Evolutionary conservation across 2,113 vertebrate species (phyloP), one percentile per base, ranked within the genome.

Genomic region (Spilogale gracilis): DNA sequence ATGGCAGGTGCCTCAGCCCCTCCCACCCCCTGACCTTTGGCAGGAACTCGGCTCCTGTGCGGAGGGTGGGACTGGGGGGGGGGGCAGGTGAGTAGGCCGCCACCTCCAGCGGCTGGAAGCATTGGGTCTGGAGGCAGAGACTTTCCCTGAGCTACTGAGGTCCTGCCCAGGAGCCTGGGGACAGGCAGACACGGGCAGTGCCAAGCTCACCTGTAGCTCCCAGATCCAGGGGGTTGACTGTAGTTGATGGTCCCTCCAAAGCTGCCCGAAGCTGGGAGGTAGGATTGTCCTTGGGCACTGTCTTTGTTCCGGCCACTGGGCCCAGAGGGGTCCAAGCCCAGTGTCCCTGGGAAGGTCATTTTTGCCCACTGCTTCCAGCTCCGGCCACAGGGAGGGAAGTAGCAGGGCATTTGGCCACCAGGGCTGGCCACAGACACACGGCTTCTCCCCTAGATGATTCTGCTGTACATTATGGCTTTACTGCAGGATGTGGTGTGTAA

Each of bases 401-500:
- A 93, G 93, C 78, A 5, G 1, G 56, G 87, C 1, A 4, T 7
- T 23, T 9, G 52, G 93, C 95, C 85, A 21, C 94, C 0, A 21
- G 74, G 67, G 73, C 80, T 3, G 10, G 91, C 97, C 56, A n/a
- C 91, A 85, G 95, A 73, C n/a, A 16, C 18, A 8, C 88, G 18
- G 18, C 82, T 45, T 81, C 92, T 91, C 96, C 85, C 61, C 79
- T 16, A 56, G 89, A 54, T 50, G 69, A 52, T 54, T 87, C 45
- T 17, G 0, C 54, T 91, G 32, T 71, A 23, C 94, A 85, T 97
- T 85, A 94, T 63, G 63, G 87, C 97, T 96, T 95, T 81, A 95
- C 89, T 74, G 94, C 95, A 97, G 97, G 97, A 96, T 93, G 97
- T 81, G 90, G 96, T 87, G 89, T 78, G 96, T 95, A 89, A 94